Evolutionary conservation across 2,113 vertebrate species (phyloP).

Genomic region (Ranitomeya imitator): DNA sequence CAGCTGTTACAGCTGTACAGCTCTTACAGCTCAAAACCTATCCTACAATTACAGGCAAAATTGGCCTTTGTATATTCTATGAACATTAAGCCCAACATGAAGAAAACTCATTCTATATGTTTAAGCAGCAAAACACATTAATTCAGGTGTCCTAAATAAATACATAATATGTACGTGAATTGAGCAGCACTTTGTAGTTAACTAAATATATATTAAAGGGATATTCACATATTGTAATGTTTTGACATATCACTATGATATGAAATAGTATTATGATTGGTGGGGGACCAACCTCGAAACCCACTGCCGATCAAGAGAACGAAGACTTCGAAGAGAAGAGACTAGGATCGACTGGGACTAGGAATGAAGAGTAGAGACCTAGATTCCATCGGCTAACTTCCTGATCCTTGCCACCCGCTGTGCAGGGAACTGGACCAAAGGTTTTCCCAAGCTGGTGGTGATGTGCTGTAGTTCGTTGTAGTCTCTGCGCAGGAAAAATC

Average conservation of each 20-base stretch:
- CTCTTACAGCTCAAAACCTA: not conserved
- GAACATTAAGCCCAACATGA: not conserved
- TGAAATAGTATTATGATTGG: not conserved
- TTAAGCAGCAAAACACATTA: not conserved
- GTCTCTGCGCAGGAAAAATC: not conserved
- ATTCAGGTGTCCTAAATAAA: slow-evolving; percentile 5
- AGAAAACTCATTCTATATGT: not conserved
- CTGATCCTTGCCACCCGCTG: not conserved
- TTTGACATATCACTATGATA: not conserved
- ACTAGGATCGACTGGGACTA: too few species aligned
- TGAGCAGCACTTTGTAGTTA: not conserved
- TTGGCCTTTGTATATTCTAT: not conserved
- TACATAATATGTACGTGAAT: not conserved
- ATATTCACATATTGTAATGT: not conserved
- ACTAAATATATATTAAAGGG: not conserved
- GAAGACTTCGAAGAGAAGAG: not conserved
- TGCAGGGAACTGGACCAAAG: not conserved
- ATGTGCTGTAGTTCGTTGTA: not conserved
- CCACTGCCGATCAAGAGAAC: not conserved
- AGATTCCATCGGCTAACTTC: not conserved
- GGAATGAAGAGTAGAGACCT: too few species aligned
- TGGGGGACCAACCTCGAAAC: not conserved
- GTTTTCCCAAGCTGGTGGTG: too few species aligned
- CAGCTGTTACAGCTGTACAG: too few species aligned
- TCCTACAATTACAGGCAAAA: not conserved